These are phyloP conservation scores for Dipodomys merriami DNA, from an alignment of 2,113 vertebrate genomes.

Conservation along the genomic window DNA sequence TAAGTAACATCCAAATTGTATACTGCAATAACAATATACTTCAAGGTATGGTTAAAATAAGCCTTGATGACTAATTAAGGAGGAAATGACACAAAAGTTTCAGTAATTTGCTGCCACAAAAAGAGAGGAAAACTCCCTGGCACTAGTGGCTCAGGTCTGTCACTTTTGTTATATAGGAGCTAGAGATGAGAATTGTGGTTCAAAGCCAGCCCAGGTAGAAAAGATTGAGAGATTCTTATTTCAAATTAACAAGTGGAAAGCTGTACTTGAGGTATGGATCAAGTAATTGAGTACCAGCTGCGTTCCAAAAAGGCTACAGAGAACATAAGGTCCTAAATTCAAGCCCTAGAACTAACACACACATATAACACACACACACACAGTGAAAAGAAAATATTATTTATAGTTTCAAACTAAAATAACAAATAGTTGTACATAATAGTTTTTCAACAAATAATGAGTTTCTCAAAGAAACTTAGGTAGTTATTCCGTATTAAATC, in stretches of 20 bases:
- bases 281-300: too few relatives aligned
- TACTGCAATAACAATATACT: not conserved
- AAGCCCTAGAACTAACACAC: too few relatives aligned
- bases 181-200: too few relatives aligned
- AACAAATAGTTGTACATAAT: not conserved
- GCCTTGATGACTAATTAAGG: constrained; percentile 56
- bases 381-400: not conserved
- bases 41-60: constrained; percentile 21
- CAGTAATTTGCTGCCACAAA: constrained; percentile 41
- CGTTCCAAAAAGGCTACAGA: too few relatives aligned
- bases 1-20: constrained; percentile 25
- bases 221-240: too few relatives aligned
- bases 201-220: too few relatives aligned
- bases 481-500: not conserved
- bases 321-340: too few relatives aligned
- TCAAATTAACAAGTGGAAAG: too few relatives aligned
- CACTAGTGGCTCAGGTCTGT: too few relatives aligned
- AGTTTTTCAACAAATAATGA: constrained; percentile 20
- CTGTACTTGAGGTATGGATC: too few relatives aligned
- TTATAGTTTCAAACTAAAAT: not conserved
- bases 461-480: not conserved
- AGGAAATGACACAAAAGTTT: constrained; percentile 51
- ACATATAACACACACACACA: too few relatives aligned
- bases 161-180: too few relatives aligned
- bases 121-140: not conserved